Conservation (phyloP, 1,140 invertebrate species). For the Acyrthosiphon pisum region DNA sequence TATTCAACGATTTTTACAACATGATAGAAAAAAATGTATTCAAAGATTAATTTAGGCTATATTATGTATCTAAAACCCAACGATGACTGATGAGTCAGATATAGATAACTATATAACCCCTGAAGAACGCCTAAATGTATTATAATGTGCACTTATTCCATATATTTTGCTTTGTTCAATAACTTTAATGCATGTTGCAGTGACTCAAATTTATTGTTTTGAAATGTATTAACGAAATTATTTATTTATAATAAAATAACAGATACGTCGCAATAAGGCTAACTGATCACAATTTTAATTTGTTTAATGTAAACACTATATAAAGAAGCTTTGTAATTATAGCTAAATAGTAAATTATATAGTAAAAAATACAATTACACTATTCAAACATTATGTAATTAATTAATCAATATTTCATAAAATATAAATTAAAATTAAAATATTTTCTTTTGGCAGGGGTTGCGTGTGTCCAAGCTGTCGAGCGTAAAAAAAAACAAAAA, state of each 20-base stretch:
- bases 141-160: background rate
- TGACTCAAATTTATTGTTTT: background rate
- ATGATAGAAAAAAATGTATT: background rate
- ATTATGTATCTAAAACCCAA: too few species aligned
- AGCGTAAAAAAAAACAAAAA: conserved; percentile 12
- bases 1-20: background rate
- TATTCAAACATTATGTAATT: background rate
- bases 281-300: background rate
- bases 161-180: background rate
- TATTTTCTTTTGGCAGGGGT: background rate
- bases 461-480: background rate
- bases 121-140: background rate
- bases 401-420: conserved; percentile 19
- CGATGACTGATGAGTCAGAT: too few species aligned
- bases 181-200: background rate
- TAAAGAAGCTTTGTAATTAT: background rate
- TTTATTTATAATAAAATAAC: background rate
- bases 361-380: background rate
- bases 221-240: background rate
- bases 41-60: background rate
- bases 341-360: background rate
- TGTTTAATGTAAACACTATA: background rate
- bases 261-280: background rate
- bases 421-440: background rate
- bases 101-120: background rate